Evolutionary conservation across 2,797 vertebrate genomes (phyloP).

Genomic region (Loriculus beryllinus): DNA sequence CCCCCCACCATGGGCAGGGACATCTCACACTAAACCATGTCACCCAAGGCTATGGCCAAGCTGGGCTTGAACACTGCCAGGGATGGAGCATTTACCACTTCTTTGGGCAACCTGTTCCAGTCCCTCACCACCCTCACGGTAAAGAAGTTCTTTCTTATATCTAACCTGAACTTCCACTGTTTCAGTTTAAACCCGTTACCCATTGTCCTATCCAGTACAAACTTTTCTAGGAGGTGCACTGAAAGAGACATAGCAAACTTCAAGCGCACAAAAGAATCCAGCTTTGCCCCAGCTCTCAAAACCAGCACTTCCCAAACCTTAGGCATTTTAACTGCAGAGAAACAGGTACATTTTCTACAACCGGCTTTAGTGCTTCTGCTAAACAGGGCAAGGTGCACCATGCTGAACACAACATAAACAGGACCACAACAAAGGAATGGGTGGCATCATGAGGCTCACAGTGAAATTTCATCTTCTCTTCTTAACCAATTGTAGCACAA

Average conservation of each 20-base stretch:
- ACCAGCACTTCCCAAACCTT: background rate
- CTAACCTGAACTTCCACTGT: background rate
- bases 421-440: background rate
- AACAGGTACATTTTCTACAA: background rate
- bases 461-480: background rate
- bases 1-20: background rate
- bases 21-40: background rate
- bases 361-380: background rate
- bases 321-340: background rate
- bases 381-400: rapidly evolving
- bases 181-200: background rate
- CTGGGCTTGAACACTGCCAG: background rate
- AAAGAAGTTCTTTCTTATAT: background rate
- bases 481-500: background rate
- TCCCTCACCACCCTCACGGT: background rate
- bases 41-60: background rate
- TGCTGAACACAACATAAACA: background rate
- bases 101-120: background rate
- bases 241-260: background rate
- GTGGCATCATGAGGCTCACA: background rate
- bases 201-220: background rate
- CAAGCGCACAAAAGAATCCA: background rate
- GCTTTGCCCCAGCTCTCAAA: background rate
- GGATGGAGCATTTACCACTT: background rate
- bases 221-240: background rate